Base-by-base conservation (phyloP, 1,140 invertebrate genomes). In the Listronotus bonariensis region DNA sequence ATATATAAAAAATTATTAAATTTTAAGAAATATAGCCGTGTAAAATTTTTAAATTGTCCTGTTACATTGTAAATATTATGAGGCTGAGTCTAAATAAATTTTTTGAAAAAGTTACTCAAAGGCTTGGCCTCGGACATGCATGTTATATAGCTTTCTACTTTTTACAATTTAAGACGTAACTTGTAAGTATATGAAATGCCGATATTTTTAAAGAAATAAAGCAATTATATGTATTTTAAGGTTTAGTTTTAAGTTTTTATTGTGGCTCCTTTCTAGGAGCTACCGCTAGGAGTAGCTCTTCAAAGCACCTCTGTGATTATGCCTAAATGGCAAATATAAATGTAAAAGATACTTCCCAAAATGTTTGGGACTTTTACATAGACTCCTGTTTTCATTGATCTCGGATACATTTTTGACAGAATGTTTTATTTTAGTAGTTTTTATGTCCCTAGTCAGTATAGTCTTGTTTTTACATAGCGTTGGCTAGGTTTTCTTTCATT, bases 251-350 rank as follows among this genome's bases (percentile, higher is more conserved):
- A 70, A 60, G 59, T 59, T 68, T 68, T 63, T 61, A 32, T 49
- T 41, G 67, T 61, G 40, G 54, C 64, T 65, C 51, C 46, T 40
- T n/a, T 9, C 17, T 15, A 15, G 45, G 40, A 57, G 62, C 45
- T 26, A 36, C 72, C 70, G 73, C 67, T 76, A 70, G 74, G 74
- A 72, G 71, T 74, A 68, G 74, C 75, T 76, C 76, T 76, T 78
- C 76, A 79, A 79, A 79, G 77, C 77, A 71, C 76, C 70, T 72
- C 77, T 79, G 77, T 79, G 77, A 79, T 79, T 76, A 48, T 72
- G 75, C 74, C 76, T 68, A 52, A 43, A 65, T 68, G 72, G 67
- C 72, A 66, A 69, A 73, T 71, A 58, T 54, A 32, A 17, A 48
- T 69, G 68, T 67, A 64, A 65, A 66, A 45, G 57, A 41, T 6